Percentiles rank a stretch among this genome's conserved stretches.
Conservation (phyloP, 2,113 vertebrate species). For the Glareola pratincola region DNA sequence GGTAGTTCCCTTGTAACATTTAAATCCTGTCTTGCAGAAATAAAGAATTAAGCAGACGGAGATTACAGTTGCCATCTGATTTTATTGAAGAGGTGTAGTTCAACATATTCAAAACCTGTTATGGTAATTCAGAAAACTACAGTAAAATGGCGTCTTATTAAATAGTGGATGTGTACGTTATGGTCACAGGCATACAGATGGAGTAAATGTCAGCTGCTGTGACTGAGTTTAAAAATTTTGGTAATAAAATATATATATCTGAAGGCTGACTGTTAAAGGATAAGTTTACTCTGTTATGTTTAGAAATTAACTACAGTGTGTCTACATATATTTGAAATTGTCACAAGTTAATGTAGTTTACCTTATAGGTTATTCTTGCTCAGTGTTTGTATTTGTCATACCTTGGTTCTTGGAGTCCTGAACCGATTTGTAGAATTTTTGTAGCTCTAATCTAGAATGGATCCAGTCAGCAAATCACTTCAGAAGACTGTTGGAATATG, state of each 20-base stretch:
- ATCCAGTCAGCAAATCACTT: background rate
- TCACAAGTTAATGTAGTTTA: background rate
- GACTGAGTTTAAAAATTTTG: background rate
- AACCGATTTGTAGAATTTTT: background rate
- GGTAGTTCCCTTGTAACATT: constrained; percentile 41
- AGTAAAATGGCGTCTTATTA: background rate
- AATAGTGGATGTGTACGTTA: background rate
- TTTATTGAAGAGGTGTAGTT: constrained; percentile 29
- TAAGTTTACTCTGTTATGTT: background rate
- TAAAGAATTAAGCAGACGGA: constrained; percentile 41
- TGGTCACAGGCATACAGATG: background rate
- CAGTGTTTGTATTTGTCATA: background rate
- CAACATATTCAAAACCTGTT: constrained; percentile 40
- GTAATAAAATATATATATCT: background rate
- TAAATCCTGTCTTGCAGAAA: constrained; percentile 64
- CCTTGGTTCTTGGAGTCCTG: constrained; percentile 14
- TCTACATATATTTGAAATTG: background rate
- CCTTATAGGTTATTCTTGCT: background rate
- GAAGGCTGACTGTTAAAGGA: background rate
- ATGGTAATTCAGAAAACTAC: background rate
- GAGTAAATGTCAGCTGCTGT: background rate
- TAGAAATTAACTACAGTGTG: background rate
- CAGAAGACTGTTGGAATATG: background rate
- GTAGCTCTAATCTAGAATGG: background rate
- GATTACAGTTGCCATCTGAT: constrained; percentile 2